Percentiles rank a stretch among this genome's conserved stretches.
phyloP scores from a whole-genome alignment of 2,888 invertebrate species.

The Mythimna albipuncta region DNA sequence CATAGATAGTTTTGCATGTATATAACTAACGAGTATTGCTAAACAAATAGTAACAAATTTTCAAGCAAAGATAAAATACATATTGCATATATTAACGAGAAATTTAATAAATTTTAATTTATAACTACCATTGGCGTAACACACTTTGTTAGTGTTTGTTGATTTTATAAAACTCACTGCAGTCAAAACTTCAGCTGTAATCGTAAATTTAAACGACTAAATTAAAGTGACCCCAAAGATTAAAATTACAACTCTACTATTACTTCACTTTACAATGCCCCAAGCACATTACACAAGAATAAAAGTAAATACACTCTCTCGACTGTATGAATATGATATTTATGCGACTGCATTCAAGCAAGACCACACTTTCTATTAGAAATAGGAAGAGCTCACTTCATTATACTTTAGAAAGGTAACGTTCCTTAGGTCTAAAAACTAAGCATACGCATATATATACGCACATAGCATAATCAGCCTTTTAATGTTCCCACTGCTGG shows the following conservation, averaged over 20 bases:
- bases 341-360: slow-evolving; percentile 31
- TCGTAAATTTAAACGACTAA: background rate
- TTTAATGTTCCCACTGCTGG: no score
- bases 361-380: slow-evolving; percentile 42
- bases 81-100: background rate
- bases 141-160: background rate
- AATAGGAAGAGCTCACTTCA: slow-evolving; percentile 40
- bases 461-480: background rate
- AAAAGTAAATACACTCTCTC: slow-evolving; percentile 22
- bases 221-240: background rate
- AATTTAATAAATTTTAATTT: slow-evolving; percentile 3
- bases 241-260: background rate
- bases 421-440: slow-evolving; percentile 14
- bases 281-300: background rate
- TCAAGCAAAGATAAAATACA: background rate
- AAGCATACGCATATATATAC: background rate
- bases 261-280: background rate
- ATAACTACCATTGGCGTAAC: slow-evolving; percentile 14
- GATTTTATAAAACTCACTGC: background rate
- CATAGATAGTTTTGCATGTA: background rate
- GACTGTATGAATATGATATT: slow-evolving; percentile 40
- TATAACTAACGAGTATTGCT: background rate
- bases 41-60: background rate
- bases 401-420: slow-evolving; percentile 47
- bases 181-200: background rate